Evolutionary conservation across 2,113 vertebrate species (phyloP).

Genomic region (Hippocampus guttulatus): DNA sequence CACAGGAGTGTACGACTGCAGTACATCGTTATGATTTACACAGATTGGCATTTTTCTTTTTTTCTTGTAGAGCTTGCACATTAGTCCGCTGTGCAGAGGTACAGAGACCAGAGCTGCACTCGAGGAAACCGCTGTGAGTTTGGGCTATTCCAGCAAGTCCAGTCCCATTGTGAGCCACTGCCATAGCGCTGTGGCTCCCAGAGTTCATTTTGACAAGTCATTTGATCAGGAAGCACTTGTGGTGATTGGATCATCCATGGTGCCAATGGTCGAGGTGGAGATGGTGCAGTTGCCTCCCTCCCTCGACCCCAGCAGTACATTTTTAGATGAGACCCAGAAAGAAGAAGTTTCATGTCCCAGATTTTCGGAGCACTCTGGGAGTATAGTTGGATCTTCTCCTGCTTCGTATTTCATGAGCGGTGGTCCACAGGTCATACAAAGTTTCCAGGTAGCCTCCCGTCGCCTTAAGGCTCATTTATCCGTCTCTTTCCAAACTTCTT

Average conservation of each 20-base stretch:
- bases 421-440: slow-evolving; percentile 58
- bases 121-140: slow-evolving; percentile 38
- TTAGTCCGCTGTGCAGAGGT: slow-evolving; percentile 45
- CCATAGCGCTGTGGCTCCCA: slow-evolving; percentile 14
- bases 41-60: slow-evolving; percentile 33
- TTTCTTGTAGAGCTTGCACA: slow-evolving; percentile 51
- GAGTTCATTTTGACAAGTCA: slow-evolving; percentile 32
- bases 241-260: slow-evolving; percentile 39
- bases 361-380: slow-evolving; percentile 20
- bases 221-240: slow-evolving; percentile 43
- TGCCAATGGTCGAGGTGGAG: slow-evolving; percentile 54
- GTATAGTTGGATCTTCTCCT: slow-evolving; percentile 41
- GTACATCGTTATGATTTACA: not conserved
- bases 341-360: slow-evolving; percentile 29
- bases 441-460: slow-evolving; percentile 65
- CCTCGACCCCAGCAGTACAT: slow-evolving; percentile 13
- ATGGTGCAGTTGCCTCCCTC: slow-evolving; percentile 38
- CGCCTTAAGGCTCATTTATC: slow-evolving; percentile 27
- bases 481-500: slow-evolving; percentile 34
- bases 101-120: slow-evolving; percentile 36
- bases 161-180: slow-evolving; percentile 23
- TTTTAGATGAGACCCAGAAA: slow-evolving; percentile 38
- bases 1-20: not conserved
- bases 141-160: slow-evolving; percentile 27
- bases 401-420: slow-evolving; percentile 57